Conservation (phyloP, 2,113 vertebrate genomes). For the Rynchops niger region DNA sequence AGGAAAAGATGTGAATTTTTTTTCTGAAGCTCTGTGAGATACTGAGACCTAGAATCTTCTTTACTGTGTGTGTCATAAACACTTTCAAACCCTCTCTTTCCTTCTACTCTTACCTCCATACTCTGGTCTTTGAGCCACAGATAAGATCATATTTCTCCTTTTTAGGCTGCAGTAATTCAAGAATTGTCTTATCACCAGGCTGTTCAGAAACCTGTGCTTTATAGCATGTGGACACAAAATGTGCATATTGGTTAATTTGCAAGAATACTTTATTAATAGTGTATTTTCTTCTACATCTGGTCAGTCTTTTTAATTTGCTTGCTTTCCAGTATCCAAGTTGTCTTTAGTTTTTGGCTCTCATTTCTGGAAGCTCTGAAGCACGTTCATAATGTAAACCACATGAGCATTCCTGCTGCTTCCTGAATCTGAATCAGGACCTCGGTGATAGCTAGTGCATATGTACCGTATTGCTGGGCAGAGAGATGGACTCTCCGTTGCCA, state of each 20-base stretch:
- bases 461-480: background rate
- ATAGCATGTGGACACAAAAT: background rate
- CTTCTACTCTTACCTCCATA: background rate
- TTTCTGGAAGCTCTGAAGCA: conserved; percentile 50
- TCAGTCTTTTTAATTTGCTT: background rate
- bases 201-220: background rate
- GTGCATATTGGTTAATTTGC: background rate
- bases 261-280: background rate
- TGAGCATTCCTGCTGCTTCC: conserved; percentile 28
- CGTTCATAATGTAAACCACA: conserved; percentile 53
- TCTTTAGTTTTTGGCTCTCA: conserved; percentile 48
- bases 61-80: background rate
- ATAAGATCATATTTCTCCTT: background rate
- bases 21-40: background rate
- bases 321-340: conserved; percentile 39
- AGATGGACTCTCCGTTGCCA: background rate
- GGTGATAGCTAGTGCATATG: background rate
- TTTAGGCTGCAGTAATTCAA: background rate
- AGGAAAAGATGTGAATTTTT: background rate
- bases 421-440: background rate
- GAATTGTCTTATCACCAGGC: background rate
- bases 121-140: background rate
- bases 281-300: conserved; percentile 37
- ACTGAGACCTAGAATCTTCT: background rate
- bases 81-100: background rate